Base-by-base conservation (phyloP, 2,888 invertebrate genomes). In the Tinea pellionella region DNA sequence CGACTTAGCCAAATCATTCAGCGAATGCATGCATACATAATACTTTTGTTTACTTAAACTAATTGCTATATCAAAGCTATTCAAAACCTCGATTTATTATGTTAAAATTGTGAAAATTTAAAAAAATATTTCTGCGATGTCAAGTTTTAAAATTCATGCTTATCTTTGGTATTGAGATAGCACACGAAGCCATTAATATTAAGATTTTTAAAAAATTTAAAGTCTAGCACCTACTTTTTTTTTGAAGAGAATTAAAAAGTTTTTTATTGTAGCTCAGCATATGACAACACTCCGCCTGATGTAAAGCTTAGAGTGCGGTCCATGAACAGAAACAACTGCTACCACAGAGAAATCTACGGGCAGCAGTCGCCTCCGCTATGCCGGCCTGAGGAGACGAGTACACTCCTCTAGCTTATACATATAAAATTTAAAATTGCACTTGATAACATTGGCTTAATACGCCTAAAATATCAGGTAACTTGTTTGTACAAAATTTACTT, bases 21-120 rank as follows among this genome's bases (percentile, higher is more conserved):
- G 83, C 81, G 82, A 78, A 80, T 75, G 77, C 79, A 80, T 75
- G 77, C 79, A 77, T 85, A 87, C n/a, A 83, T 85, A 84, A 84
- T 85, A 24, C 83, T 79, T 67, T 75, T 76, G 78, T 75, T 74
- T 72, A 74, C 78, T n/a, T 24, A 47, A 1, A 47, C 8, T 15
- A 47, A n/a, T n/a, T n/a, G n/a, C n/a, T 16, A 80, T 81, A 82
- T 63, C 13, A 47, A n/a, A n/a, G n/a, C n/a, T n/a, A n/a, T n/a
- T 47, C 47, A 47, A 47, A 1, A 6, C 47, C 47, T 47, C 47
- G 41, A 41, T 41, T 41, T 2, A 41, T 41, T 41, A 41, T 8
- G 2, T 41, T 2, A 13, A 47, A 47, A 16, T 47, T 13, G n/a
- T 9, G 47, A 47, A 15, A 47, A 47, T 2, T 13, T 16, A 47